A percentile compares a stretch with the other conserved stretches of the same genome.
Conservation (phyloP, 2,797 vertebrate species). For the Karalla daura region DNA sequence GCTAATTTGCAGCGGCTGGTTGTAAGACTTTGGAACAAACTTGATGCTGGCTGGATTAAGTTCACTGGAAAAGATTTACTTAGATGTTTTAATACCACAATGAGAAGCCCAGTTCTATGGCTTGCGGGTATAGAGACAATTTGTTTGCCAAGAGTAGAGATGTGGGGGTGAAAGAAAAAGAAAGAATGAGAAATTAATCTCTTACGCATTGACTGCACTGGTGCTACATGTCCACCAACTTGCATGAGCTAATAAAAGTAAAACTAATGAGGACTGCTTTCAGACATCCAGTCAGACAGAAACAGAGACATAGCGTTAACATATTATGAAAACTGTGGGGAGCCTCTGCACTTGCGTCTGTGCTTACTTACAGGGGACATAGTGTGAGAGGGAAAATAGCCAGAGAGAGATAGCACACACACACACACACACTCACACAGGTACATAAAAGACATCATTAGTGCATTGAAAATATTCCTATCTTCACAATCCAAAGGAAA, state of each 20-base stretch:
- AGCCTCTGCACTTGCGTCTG: background rate
- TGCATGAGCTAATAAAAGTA: background rate
- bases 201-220: no score
- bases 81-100: background rate
- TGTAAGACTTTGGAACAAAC: constrained; percentile 1
- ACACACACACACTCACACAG: background rate
- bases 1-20: background rate
- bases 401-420: background rate
- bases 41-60: background rate
- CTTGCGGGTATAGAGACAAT: no score
- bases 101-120: background rate
- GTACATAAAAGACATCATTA: background rate
- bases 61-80: background rate
- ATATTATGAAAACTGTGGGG: background rate
- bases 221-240: no score
- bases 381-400: no score
- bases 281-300: background rate
- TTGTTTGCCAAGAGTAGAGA: no score
- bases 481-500: background rate
- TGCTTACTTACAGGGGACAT: background rate
- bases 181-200: no score
- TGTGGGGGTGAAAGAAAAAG: no score
- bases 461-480: no score
- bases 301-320: background rate
- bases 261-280: background rate